Evolutionary conservation across 1,140 invertebrate species (phyloP), one percentile per base, ranked within the genome.

Genomic region (Ostrea denselamellosa): DNA sequence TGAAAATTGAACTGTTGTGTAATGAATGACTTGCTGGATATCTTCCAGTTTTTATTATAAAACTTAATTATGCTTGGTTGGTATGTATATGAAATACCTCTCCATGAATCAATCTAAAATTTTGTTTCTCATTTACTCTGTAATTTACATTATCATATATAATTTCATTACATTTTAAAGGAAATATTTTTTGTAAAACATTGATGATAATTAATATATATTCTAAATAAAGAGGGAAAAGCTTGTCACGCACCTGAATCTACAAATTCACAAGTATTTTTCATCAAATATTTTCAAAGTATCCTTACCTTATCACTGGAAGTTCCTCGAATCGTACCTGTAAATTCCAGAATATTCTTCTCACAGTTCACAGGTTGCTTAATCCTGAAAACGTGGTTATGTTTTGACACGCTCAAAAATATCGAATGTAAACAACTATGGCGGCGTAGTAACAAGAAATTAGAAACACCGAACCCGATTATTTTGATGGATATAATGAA

Each of bases 361-460:
- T 28, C n/a, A 22, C 10, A 52, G 3, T 56, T 9, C 14, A 51
- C 44, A 68, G 28, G 34, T 85, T 85, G 58, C 58, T 68, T 68
- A 68, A 68, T 68, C 85, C 85, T 44, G 34, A 85, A 85, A 62
- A 85, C 85, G 85, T 71, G 44, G 62, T 65, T 28, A 85, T 68
- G 62, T 62, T 68, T n/a, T 68, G 85, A 85, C 85, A 85, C 53
- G 85, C 68, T 51, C 58, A 51, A 52, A 62, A 44, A 68, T 58
- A 58, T 68, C 85, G 85, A 62, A 68, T 85, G 85, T 85, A 71
- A 85, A 85, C 85, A 85, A 85, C 85, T 56, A 85, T 85, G 58
- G 85, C 85, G 85, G 62, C 85, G 85, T 85, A 85, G 85, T 52
- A 68, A 85, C 85, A 85, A 77, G 68, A 77, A 77, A 77, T 28